Evolutionary conservation across 2,888 invertebrate species (phyloP).

Genomic region (Thumatha senex): DNA sequence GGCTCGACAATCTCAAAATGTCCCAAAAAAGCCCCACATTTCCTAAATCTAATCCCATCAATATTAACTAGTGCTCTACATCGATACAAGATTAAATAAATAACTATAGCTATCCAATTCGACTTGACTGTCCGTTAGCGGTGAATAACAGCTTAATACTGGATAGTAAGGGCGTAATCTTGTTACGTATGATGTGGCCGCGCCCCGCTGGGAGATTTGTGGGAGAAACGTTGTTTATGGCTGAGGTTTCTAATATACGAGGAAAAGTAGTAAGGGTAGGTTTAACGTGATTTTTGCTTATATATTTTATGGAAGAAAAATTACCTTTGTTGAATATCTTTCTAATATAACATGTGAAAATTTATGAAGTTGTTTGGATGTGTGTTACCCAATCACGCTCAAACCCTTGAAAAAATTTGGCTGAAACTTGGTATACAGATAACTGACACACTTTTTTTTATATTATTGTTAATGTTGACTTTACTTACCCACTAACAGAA

Average conservation of each 20-base stretch:
- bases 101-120: constrained; percentile 20
- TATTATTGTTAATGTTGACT: too few relatives aligned
- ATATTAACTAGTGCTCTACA: constrained; percentile 9
- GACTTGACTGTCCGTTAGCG: constrained; percentile 19
- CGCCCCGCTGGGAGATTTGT: constrained; percentile 38
- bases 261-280: constrained; percentile 1
- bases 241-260: constrained; percentile 12
- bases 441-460: too few relatives aligned
- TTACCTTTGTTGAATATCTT: too few relatives aligned
- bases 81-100: constrained; percentile 17
- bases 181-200: constrained; percentile 34
- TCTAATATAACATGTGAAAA: too few relatives aligned
- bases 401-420: too few relatives aligned
- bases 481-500: too few relatives aligned
- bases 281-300: background rate
- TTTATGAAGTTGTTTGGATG: too few relatives aligned
- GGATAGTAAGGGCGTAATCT: constrained; percentile 27
- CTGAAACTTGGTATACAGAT: too few relatives aligned
- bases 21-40: background rate
- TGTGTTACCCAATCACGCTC: too few relatives aligned
- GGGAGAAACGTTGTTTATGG: constrained; percentile 21
- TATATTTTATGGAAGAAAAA: background rate
- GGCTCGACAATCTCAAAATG: background rate
- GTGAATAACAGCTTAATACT: constrained; percentile 31
- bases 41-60: constrained; percentile 7